A percentile compares a stretch with the other conserved stretches of the same genome.
These are phyloP conservation scores for Melanerpes formicivorus DNA, from an alignment of 2,113 vertebrate genomes.

Conservation along the genomic window DNA sequence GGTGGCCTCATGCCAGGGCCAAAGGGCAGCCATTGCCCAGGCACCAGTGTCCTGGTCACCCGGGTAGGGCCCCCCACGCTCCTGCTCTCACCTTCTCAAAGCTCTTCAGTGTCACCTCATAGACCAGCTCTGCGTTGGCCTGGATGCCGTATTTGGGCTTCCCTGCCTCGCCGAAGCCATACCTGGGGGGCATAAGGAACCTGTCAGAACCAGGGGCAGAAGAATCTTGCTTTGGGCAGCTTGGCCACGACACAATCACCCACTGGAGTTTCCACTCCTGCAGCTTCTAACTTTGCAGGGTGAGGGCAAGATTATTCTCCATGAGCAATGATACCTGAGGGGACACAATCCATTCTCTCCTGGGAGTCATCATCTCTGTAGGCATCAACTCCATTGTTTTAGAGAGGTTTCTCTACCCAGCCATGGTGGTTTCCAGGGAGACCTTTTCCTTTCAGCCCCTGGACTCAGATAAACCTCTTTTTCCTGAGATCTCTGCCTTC, in stretches of 20 bases:
- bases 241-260: not conserved
- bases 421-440: not conserved
- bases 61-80: not conserved
- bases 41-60: not conserved
- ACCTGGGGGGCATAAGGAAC: slow-evolving; percentile 76
- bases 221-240: not conserved
- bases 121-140: slow-evolving; percentile 87
- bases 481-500: not conserved
- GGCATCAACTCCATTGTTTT: not conserved
- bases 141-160: slow-evolving; percentile 86
- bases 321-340: accelerated
- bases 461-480: not conserved
- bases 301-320: too few species aligned
- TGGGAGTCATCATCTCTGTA: not conserved
- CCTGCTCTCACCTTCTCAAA: slow-evolving; percentile 88
- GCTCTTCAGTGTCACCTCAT: slow-evolving; percentile 92
- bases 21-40: not conserved
- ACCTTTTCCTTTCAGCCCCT: not conserved
- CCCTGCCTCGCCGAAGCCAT: slow-evolving; percentile 90
- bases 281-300: not conserved
- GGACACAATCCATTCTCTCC: accelerated
- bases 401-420: not conserved
- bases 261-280: too few species aligned
- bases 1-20: slow-evolving; percentile 1
- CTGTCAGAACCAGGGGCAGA: not conserved